Conservation (phyloP, 2,113 vertebrate species). For the Cyprinodon variegatus region DNA sequence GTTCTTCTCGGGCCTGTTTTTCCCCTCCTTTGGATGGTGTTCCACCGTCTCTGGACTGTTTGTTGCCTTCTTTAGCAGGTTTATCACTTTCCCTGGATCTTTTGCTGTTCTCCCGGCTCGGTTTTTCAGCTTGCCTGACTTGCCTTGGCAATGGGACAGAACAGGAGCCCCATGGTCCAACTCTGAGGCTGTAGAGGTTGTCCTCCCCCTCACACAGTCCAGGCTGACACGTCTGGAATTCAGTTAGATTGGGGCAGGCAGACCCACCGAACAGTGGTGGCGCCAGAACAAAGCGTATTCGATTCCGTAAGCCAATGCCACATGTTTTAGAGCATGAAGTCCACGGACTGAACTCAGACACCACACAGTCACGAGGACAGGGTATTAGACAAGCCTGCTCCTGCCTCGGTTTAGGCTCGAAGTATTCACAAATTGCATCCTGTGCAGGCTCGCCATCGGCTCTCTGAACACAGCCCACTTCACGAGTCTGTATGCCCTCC, state of each 20-base stretch:
- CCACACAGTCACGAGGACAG: conserved; percentile 90
- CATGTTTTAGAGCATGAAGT: conserved; percentile 92
- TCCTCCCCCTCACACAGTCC: conserved; percentile 81
- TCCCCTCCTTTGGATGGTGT: conserved; percentile 21
- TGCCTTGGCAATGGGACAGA: conserved; percentile 78
- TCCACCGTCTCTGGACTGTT: conserved; percentile 34
- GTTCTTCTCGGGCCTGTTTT: conserved; percentile 34
- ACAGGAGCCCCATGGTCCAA: conserved; percentile 90
- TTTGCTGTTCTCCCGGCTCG: conserved; percentile 27
- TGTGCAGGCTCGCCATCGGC: conserved; percentile 81
- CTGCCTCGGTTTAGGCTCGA: conserved; percentile 91
- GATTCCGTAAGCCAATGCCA: conserved; percentile 88
- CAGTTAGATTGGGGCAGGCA: conserved; percentile 91
- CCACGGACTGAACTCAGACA: conserved; percentile 89
- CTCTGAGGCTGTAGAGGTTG: conserved; percentile 86
- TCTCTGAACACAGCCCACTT: conserved; percentile 89
- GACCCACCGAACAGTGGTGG: conserved; percentile 90
- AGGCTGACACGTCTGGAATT: conserved; percentile 89
- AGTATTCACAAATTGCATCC: conserved; percentile 95
- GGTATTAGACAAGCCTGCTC: conserved; percentile 97
- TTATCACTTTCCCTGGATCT: conserved; percentile 36
- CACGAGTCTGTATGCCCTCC: conserved; percentile 92
- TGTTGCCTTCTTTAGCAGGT: conserved; percentile 34
- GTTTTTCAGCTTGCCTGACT: conserved; percentile 72
- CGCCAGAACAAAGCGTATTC: conserved; percentile 86